These are phyloP conservation scores for Apamea crenata DNA, from an alignment of 2,888 invertebrate species.

Conservation along the genomic window DNA sequence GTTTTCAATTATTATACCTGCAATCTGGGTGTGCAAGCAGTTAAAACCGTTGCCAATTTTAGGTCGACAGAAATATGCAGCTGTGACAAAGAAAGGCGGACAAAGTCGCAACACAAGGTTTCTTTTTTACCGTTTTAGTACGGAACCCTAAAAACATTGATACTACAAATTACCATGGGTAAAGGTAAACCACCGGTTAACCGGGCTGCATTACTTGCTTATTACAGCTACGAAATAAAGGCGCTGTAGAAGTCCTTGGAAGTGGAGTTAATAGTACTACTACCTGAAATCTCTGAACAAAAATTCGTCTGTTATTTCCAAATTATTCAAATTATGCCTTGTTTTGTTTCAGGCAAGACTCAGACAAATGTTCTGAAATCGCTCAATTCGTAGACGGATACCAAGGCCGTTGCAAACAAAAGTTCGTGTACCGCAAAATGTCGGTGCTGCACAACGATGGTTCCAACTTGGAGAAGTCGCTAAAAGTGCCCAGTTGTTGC, in stretches of 20 bases:
- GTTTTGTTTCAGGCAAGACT: constrained; percentile 79
- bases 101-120: neutral
- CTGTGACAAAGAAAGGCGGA: neutral
- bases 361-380: constrained; percentile 85
- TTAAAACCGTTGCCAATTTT: neutral
- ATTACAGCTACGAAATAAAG: neutral
- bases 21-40: neutral
- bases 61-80: neutral
- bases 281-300: neutral
- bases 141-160: neutral
- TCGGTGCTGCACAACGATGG: constrained; percentile 76
- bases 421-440: constrained; percentile 88
- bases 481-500: constrained; percentile 94
- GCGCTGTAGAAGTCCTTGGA: neutral
- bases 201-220: neutral
- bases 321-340: constrained; percentile 5
- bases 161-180: neutral
- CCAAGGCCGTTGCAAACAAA: constrained; percentile 90
- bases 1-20: neutral
- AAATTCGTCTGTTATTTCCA: neutral
- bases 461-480: constrained; percentile 80
- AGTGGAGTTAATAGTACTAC: constrained; percentile 1
- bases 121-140: neutral
- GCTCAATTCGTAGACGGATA: constrained; percentile 86
- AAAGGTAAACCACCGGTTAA: neutral